Conservation (phyloP, 2,797 vertebrate species). For the Oreochromis grahami region DNA sequence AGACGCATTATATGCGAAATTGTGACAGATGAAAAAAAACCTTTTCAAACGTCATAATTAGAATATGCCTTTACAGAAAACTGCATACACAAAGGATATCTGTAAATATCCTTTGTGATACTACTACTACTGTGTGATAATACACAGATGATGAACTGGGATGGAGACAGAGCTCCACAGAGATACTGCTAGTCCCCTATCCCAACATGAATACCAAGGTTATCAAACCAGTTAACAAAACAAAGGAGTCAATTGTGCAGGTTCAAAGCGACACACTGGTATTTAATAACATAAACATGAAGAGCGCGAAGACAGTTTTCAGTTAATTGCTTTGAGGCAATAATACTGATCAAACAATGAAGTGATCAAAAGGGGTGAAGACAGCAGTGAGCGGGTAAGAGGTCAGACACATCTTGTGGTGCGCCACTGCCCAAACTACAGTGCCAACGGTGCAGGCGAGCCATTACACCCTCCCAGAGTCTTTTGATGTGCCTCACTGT, state of each 20-base stretch:
- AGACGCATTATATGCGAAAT: conserved; percentile 7
- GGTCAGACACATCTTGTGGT: conserved; percentile 43
- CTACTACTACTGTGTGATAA: background rate
- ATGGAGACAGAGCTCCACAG: conserved; percentile 5
- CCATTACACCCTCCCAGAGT: background rate
- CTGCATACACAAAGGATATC: background rate
- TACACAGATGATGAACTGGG: background rate
- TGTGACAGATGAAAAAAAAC: background rate
- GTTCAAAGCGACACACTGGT: conserved; percentile 67
- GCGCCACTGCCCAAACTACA: conserved; percentile 1
- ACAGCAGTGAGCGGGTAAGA: conserved; percentile 32
- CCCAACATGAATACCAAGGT: conserved; percentile 34
- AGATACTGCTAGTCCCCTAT: conserved; percentile 29
- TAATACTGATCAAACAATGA: conserved; percentile 63
- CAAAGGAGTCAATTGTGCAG: conserved; percentile 67
- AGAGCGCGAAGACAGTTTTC: conserved; percentile 42
- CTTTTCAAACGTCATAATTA: background rate
- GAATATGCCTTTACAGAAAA: background rate
- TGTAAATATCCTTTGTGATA: background rate
- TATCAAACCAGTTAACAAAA: conserved; percentile 55
- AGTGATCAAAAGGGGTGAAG: conserved; percentile 63
- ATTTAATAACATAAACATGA: conserved; percentile 62
- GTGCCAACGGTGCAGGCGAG: background rate
- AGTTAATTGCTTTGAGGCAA: conserved; percentile 69
- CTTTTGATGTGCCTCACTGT: conserved; percentile 17